phyloP scores from a whole-genome alignment of 2,113 vertebrate genomes.

The Mormyrus iriodes region DNA sequence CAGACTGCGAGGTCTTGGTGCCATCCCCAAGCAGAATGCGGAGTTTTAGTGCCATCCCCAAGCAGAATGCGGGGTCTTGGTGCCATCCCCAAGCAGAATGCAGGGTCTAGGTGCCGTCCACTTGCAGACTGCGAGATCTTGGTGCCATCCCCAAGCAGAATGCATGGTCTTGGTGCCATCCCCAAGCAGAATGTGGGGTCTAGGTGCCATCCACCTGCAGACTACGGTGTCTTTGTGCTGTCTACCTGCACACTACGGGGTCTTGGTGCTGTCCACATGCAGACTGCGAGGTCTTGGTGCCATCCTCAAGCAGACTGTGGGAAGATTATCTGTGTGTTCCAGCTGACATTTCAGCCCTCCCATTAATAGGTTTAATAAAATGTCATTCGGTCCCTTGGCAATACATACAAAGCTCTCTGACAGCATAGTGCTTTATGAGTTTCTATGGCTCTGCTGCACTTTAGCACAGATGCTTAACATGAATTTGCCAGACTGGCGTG shows the following conservation, averaged over 20 bases:
- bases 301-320: background rate
- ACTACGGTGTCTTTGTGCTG: background rate
- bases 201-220: too few species aligned
- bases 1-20: background rate
- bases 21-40: background rate
- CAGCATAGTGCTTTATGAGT: background rate
- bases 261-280: background rate
- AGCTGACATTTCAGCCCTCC: constrained; percentile 31
- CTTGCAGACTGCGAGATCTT: background rate
- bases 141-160: background rate
- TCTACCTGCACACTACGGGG: too few species aligned
- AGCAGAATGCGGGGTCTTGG: background rate
- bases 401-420: background rate
- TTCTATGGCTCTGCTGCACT: background rate
- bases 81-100: background rate
- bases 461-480: background rate
- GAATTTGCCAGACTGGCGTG: background rate
- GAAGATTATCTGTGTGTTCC: constrained; percentile 15
- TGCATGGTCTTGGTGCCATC: background rate
- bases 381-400: constrained; percentile 27
- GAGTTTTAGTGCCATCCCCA: background rate
- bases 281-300: background rate
- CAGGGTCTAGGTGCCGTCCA: background rate
- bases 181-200: background rate
- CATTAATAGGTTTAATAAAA: constrained; percentile 28